These are phyloP conservation scores for Anguilla anguilla DNA, from an alignment of 2,797 vertebrate genomes.

Conservation along the genomic window DNA sequence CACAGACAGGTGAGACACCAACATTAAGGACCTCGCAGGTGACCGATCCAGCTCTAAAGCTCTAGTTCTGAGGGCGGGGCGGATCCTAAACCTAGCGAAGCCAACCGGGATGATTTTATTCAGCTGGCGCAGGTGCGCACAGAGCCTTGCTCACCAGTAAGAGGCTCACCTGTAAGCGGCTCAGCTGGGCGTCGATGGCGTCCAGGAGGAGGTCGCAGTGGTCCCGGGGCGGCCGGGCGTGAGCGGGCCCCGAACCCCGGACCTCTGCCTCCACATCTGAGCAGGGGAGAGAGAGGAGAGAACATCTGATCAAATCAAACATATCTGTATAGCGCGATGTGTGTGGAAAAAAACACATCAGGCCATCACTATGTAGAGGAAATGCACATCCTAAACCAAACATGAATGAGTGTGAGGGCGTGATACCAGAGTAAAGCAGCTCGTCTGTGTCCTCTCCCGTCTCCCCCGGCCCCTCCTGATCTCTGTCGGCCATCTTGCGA, in stretches of 20 bases:
- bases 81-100: background rate
- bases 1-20: background rate
- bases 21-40: too few species aligned
- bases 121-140: background rate
- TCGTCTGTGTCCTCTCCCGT: slow-evolving; percentile 52
- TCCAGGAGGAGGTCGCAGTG: slow-evolving; percentile 64
- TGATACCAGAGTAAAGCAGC: slow-evolving; percentile 60
- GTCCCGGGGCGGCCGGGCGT: slow-evolving; percentile 45
- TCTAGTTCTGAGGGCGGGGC: background rate
- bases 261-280: slow-evolving; percentile 53
- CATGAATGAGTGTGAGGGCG: background rate
- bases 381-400: background rate
- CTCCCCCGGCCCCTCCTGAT: slow-evolving; percentile 19
- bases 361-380: background rate
- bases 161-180: slow-evolving; percentile 67
- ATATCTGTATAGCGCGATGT: background rate
- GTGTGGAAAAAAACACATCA: background rate
- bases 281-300: slow-evolving; percentile 11
- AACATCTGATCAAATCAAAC: background rate
- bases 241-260: background rate
- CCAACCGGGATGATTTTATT: background rate
- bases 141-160: slow-evolving; percentile 63
- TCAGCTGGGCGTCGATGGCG: slow-evolving; percentile 61
- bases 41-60: background rate
- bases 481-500: slow-evolving; percentile 57